These are phyloP conservation scores for Auanema sp. DNA, from an alignment of 2,888 invertebrate species.

Conservation along the genomic window DNA sequence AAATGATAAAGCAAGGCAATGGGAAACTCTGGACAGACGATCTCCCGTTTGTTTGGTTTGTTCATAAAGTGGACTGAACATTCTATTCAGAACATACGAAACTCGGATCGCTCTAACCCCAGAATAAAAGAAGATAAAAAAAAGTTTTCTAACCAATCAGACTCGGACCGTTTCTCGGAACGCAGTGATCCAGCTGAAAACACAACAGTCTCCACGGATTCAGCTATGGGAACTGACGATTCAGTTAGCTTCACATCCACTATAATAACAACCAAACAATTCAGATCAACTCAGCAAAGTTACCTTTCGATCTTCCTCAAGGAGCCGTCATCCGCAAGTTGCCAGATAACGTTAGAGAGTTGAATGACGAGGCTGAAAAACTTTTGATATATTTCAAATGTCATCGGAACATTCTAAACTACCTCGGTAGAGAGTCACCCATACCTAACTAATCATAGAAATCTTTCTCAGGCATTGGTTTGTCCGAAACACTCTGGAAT, in stretches of 20 bases:
- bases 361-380: slow-evolving; percentile 42
- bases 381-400: slow-evolving; percentile 43
- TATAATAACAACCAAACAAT: too few species aligned
- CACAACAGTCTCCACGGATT: slow-evolving; percentile 41
- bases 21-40: slow-evolving; percentile 40
- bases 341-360: slow-evolving; percentile 27
- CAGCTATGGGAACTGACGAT: slow-evolving; percentile 28
- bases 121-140: too few species aligned
- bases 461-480: slow-evolving; percentile 30
- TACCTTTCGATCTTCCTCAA: slow-evolving; percentile 21
- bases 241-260: neutral
- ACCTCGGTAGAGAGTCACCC: slow-evolving; percentile 29
- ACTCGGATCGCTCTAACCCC: too few species aligned
- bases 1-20: slow-evolving; percentile 31
- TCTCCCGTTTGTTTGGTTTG: slow-evolving; percentile 6
- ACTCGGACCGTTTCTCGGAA: slow-evolving; percentile 31
- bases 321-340: slow-evolving; percentile 21
- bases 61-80: neutral
- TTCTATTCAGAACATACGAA: neutral
- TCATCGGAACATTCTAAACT: slow-evolving; percentile 42
- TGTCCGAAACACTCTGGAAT: slow-evolving; percentile 40
- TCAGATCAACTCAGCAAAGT: too few species aligned
- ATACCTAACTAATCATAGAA: slow-evolving; percentile 1
- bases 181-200: slow-evolving; percentile 30
- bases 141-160: neutral